Evolutionary conservation across 1,140 invertebrate genomes (phyloP), one percentile per base, ranked within the genome.

Genomic region (Papilio polyxenes): DNA sequence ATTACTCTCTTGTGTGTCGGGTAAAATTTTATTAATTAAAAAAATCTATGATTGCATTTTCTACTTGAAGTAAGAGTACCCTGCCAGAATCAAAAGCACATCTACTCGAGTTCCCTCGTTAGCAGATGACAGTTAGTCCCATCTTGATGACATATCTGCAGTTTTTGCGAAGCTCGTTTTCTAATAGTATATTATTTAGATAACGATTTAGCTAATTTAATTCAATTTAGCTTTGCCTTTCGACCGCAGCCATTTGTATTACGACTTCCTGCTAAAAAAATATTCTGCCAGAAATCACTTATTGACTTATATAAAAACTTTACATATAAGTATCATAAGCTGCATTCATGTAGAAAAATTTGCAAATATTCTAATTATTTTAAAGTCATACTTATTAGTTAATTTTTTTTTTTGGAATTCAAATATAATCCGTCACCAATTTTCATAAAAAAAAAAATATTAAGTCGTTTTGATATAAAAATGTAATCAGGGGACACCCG

Each of bases 131-230:
- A 72, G 65, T 37, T 56, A 3, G 5, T 5, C 23, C 31, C 65
- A 37, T 72, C 87, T 86, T 87, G 89, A 90, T 87, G 88, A 89
- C 86, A 87, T 85, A 81, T 84, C 83, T 40, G 65, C 44, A 77
- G 83, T 87, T 89, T 90, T 91, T 88, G 85, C 84, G 77, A 82
- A 81, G 77, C 56, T 53, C 82, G 80, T 84, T 82, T 83, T 84
- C 88, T 89, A 88, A 91, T 91, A 89, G 83, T 87, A 87, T 88
- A 11, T 72, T 40, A 72, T 72, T 72, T 72, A 72, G 65, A 6
- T 31, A 72, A 72, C 65, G 65, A 72, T 72, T 72, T 72, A 72
- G 65, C 81, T 87, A 88, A 89, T 91, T 87, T 78, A 65, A 77
- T 81, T 75, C 81, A 85, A 89, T 86, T 87, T 87, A 37, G 65